Conservation (phyloP, 1,140 invertebrate species). For the Calliphora vicina region DNA sequence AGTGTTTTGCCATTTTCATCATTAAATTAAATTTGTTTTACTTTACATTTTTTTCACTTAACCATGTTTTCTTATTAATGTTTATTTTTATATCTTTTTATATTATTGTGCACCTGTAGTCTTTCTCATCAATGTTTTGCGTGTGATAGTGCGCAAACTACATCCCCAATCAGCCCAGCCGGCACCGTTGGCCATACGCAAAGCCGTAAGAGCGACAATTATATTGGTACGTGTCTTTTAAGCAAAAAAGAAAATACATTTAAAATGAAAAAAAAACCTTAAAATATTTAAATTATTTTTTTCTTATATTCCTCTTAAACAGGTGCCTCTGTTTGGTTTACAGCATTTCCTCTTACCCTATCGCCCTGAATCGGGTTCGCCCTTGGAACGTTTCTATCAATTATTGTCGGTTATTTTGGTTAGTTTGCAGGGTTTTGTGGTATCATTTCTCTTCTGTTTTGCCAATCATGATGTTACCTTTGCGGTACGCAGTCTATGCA, state of each 20-base stretch:
- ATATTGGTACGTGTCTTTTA: constrained; percentile 69
- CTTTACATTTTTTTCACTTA: too few relatives aligned
- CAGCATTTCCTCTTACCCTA: constrained; percentile 85
- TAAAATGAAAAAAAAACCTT: background rate
- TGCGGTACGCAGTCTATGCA: constrained; percentile 62
- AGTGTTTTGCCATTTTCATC: background rate
- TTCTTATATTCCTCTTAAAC: background rate
- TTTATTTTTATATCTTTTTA: constrained; percentile 42
- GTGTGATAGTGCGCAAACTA: constrained; percentile 83
- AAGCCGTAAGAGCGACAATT: constrained; percentile 75
- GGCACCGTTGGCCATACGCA: constrained; percentile 63
- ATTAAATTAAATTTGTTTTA: background rate
- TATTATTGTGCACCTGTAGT: constrained; percentile 67
- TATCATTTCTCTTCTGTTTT: constrained; percentile 88
- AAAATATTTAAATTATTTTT: constrained; percentile 15
- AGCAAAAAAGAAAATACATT: background rate
- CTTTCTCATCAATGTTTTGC: constrained; percentile 86
- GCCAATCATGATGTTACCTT: constrained; percentile 85
- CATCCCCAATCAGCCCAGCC: constrained; percentile 71
- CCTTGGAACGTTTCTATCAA: constrained; percentile 76
- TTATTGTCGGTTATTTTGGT: constrained; percentile 79
- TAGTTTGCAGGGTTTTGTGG: constrained; percentile 87
- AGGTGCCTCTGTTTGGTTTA: constrained; percentile 74
- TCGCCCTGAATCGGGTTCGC: constrained; percentile 71
- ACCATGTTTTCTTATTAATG: too few relatives aligned